Base-by-base conservation (phyloP, 2,797 vertebrate genomes). In the Poeciliopsis turneri region DNA sequence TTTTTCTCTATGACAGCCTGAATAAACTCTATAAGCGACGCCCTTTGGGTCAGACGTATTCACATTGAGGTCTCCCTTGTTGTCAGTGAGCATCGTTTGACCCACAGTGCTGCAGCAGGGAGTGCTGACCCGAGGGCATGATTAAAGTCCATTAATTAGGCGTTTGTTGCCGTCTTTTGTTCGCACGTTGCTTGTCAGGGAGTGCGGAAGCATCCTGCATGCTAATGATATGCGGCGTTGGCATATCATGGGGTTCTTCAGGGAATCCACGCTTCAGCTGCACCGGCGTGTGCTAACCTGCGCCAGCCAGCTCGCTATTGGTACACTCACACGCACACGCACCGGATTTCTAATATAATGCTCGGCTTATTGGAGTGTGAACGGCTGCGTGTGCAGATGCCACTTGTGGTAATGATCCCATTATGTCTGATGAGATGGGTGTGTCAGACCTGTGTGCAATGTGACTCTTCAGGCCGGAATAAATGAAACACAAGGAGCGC, bases 151-250 rank as follows among this genome's bases (percentile, higher is more conserved):
- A 23, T 79, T 51, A 46, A 80, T 43, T 49, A 80, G 81, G 39
- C 74, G 78, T 75, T 66, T 43, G 66, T 77, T 80, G 74, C 61
- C 33, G 76, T 80, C 47, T 68, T 53, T 70, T 78, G 64, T 69
- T 78, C 82, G 77, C 82, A 72, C 83, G 85, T 87, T 82, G 87
- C 79, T 77, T 81, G 87, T 85, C 57, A 43, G 74, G 49, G 74
- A 75, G 66, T 47, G 81, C 46, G 25, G 77, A 69, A 66, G 72
- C 77, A 84, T 88, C 79, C 78, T 86, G 87, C 88, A 92, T 93
- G 90, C 79, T 91, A 92, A 94, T 93, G 84, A 89, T 72, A 72
- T 86, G 88, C 86, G 68, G 88, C 79, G 76, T 81, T 84, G 91
- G 91, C 89, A 86, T 33, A 33, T 33, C 74, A 68, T 81, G 84